Evolutionary conservation across 2,888 invertebrate species (phyloP).

Genomic region (Caenorhabditis doughertyi): DNA sequence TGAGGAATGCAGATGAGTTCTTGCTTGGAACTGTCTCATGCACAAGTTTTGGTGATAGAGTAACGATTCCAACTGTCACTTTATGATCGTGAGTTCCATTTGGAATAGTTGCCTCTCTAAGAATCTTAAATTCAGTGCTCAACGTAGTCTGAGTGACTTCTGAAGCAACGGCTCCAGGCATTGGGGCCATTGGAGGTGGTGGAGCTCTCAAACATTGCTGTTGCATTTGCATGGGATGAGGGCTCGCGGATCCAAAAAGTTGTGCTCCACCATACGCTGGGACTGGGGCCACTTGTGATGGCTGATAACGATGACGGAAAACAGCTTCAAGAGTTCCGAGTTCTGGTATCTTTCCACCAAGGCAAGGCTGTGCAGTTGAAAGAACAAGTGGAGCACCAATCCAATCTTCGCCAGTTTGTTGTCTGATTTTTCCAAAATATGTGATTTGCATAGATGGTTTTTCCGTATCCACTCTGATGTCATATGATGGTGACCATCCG

Average conservation of each 20-base stretch:
- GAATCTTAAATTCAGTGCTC: constrained; percentile 82
- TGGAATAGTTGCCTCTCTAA: constrained; percentile 82
- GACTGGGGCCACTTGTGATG: not conserved
- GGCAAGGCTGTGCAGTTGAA: constrained; percentile 77
- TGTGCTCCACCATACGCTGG: not conserved
- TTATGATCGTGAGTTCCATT: constrained; percentile 82
- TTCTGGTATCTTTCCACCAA: constrained; percentile 76
- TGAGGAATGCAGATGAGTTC: constrained; percentile 75
- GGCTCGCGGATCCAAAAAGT: not conserved
- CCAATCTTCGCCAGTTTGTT: constrained; percentile 84
- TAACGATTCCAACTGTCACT: constrained; percentile 83
- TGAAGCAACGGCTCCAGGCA: constrained; percentile 51
- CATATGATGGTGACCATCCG: constrained; percentile 78
- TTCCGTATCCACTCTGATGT: constrained; percentile 76
- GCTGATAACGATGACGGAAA: constrained; percentile 54
- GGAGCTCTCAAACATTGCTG: no score
- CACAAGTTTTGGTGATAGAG: constrained; percentile 82
- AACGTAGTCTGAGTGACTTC: constrained; percentile 76
- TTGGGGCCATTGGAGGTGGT: constrained; percentile 28
- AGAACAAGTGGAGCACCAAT: constrained; percentile 66
- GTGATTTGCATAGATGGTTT: constrained; percentile 61
- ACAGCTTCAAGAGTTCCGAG: constrained; percentile 77
- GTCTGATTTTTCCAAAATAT: constrained; percentile 72
- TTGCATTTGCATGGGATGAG: not conserved
- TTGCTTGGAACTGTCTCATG: constrained; percentile 83